Percentiles rank a stretch among this genome's conserved stretches.
These are phyloP conservation scores for Hycleus cichorii DNA, from an alignment of 1,140 invertebrate species.

Conservation along the genomic window DNA sequence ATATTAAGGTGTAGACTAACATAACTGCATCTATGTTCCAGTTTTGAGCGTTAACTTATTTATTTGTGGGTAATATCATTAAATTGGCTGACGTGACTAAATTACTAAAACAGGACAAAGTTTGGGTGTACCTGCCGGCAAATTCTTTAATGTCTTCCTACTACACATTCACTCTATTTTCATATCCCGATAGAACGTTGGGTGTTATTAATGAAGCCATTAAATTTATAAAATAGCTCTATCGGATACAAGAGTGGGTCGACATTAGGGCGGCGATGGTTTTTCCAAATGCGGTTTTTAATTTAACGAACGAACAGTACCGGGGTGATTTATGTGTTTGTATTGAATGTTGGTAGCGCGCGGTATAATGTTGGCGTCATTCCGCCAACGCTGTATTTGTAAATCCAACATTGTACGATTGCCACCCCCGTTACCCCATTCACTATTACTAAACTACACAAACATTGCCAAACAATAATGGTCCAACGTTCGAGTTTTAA, in stretches of 20 bases:
- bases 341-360: slow-evolving; percentile 15
- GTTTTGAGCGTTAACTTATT: no score
- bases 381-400: slow-evolving; percentile 18
- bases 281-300: slow-evolving; percentile 29
- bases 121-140: slow-evolving; percentile 10
- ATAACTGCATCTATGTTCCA: no score
- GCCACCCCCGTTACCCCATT: not conserved
- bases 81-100: slow-evolving; percentile 9
- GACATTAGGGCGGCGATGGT: slow-evolving; percentile 4
- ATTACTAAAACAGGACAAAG: slow-evolving; percentile 16
- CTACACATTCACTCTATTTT: not conserved
- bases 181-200: slow-evolving; percentile 4
- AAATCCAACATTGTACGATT: slow-evolving; percentile 19
- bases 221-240: slow-evolving; percentile 30
- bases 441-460: not conserved
- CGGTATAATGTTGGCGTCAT: slow-evolving; percentile 10
- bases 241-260: slow-evolving; percentile 27
- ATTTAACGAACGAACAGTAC: slow-evolving; percentile 22
- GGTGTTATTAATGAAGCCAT: slow-evolving; percentile 32
- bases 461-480: slow-evolving; percentile 19
- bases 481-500: slow-evolving; percentile 24
- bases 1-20: no score
- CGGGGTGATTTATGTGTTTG: slow-evolving; percentile 24
- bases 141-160: slow-evolving; percentile 5
- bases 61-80: no score